These are phyloP conservation scores for Montipora efflorescens DNA, from an alignment of 64 coral and sea anemone genomes.

Conservation along the genomic window DNA sequence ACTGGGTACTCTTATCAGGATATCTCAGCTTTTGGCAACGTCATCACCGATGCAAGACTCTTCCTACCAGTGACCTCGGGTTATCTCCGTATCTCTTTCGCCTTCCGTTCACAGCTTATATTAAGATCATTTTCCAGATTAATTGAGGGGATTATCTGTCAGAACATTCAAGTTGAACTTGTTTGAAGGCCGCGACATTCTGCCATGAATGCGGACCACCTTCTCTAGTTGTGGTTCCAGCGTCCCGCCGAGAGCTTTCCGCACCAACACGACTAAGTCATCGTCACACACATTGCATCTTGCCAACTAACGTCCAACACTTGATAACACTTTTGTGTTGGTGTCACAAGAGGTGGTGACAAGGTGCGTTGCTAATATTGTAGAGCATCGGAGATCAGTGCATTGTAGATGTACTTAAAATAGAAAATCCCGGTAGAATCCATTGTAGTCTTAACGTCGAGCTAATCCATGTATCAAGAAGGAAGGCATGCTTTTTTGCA, in stretches of 20 bases:
- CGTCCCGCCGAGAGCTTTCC: neutral
- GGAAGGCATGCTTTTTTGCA: neutral
- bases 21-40: conserved; percentile 36
- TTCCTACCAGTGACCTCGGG: conserved; percentile 9
- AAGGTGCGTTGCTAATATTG: conserved; percentile 6
- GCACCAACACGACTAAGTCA: neutral
- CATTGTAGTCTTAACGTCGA: neutral
- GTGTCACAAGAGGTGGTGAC: conserved; percentile 29
- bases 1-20: conserved; percentile 21
- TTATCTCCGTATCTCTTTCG: conserved; percentile 32
- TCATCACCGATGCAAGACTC: neutral
- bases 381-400: neutral
- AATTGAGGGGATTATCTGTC: conserved; percentile 46
- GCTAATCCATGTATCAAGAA: neutral
- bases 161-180: neutral
- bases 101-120: conserved; percentile 62
- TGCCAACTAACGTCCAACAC: conserved; percentile 3
- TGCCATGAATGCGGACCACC: neutral
- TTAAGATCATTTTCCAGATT: conserved; percentile 67
- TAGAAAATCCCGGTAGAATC: neutral
- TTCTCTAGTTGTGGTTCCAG: neutral
- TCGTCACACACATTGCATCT: neutral
- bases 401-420: neutral
- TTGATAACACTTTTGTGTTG: conserved; percentile 26
- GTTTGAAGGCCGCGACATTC: neutral